Base-by-base conservation (phyloP, 2,888 invertebrate genomes). In the Lutraria lutraria region DNA sequence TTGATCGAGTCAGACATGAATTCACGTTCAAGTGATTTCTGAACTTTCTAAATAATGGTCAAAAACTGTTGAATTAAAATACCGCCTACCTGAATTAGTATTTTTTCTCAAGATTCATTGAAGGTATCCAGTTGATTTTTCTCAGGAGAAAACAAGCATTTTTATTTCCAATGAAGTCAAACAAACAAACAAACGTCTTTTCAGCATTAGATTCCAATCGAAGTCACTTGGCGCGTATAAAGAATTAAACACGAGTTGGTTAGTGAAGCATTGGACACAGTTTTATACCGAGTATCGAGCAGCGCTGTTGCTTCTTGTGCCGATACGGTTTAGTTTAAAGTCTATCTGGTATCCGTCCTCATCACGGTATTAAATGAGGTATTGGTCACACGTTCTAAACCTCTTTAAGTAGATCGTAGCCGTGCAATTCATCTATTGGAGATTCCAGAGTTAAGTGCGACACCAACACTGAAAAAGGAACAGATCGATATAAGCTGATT, bases 401-500 rank as follows among this genome's bases (percentile, higher is more conserved):
- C 76, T 76, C 76, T 76, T 76, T 34, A 76, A 76, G 76, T 34
- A 34, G 76, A 76, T 76, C 34, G 29, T 34, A 76, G 76, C 13
- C 76, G 15, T 31, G 31, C 76, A 31, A 76, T 76, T 76, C 76
- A 76, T 76, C 76, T 76, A 76, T 76, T 15, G 76, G 34, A 76
- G 76, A 76, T 34, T 76, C 34, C 34, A 76, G 76, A 76, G 76
- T 76, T 31, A 76, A 76, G 34, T 79, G 79, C 85, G 76, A 31
- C 85, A 54, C 56, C 79, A 76, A 56, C 76, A 56, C 54, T 85
- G 85, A 79, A 85, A 85, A 79, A 85, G 25, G 79, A 76, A 52
- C 12, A 76, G 76, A 85, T 85, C 85, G 54, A 85, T 85, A 84
- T 76, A 76, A 85, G 85, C 85, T 85, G 76, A 72, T 79, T 76